phyloP scores from a whole-genome alignment of 2,888 invertebrate genomes.

The Acholoe squamosa region DNA sequence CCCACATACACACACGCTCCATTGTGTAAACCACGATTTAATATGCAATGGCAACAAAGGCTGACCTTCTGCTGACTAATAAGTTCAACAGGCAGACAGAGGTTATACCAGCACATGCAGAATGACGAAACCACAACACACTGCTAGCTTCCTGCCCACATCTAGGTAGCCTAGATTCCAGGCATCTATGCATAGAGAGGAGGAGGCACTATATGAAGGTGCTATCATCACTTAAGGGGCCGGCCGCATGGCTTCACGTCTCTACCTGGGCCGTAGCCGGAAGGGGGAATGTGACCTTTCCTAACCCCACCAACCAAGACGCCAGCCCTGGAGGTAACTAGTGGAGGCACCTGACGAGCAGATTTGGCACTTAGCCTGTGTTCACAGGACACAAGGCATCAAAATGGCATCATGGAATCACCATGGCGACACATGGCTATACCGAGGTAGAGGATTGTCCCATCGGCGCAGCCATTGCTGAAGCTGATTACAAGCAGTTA shows the following conservation, averaged over 20 bases:
- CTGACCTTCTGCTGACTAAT: constrained; percentile 8
- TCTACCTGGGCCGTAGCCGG: background rate
- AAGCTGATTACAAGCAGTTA: too few relatives aligned
- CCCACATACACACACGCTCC: too few relatives aligned
- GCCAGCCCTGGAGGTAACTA: constrained; percentile 8
- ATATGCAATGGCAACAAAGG: constrained; percentile 14
- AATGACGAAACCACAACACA: background rate
- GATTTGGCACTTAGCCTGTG: background rate
- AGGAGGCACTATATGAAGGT: background rate
- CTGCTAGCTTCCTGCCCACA: background rate
- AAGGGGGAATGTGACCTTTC: background rate
- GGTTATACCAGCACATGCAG: too few relatives aligned
- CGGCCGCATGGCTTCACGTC: constrained; percentile 2
- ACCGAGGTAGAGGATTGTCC: too few relatives aligned
- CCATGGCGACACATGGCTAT: too few relatives aligned
- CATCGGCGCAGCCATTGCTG: too few relatives aligned
- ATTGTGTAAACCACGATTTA: constrained; percentile 2
- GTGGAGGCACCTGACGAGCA: background rate
- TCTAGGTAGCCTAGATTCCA: constrained; percentile 15
- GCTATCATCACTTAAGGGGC: background rate
- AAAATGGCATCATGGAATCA: too few relatives aligned
- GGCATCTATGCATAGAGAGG: background rate
- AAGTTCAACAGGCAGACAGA: background rate
- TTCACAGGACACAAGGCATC: too few relatives aligned
- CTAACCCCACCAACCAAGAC: background rate